Base-by-base conservation (phyloP, 2,888 invertebrate genomes). In the Leucozona laternaria region DNA sequence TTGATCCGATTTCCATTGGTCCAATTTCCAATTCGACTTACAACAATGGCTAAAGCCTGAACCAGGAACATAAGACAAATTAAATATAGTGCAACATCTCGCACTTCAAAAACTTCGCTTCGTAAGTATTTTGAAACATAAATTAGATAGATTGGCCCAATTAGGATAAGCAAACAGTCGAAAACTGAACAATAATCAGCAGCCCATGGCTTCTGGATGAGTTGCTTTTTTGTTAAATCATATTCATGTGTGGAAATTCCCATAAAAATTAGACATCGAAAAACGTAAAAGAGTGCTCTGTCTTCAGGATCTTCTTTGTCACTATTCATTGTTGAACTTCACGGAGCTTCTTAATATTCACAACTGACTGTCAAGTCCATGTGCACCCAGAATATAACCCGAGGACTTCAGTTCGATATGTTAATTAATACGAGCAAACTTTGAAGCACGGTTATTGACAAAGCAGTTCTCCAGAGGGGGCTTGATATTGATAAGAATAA, bases 211-310 rank as follows among this genome's bases (percentile, higher is more conserved):
- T 25, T 43, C 6, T 45, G 15, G 11, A 64, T 58, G 11, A 79
- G 43, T 45, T 43, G 13, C 10, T 55, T 64, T 22, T 13, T 34
- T 25, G 45, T 11, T 6, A 31, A 60, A 28, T 71, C 62, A 45
- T 71, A 79, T 6, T 25, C 43, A 15, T 62, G 31, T 17, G 62
- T 45, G 3, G 43, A 62, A 43, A 79, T 31, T 17, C 78, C 78
- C 31, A 53, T 13, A 1, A 25, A 43, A 13, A 25, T 71, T 6
- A 71, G 25, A n/a, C 43, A 60, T n/a, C 25, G 53, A 45, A 55
- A 79, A 7, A n/a, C 2, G 22, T 45, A 62, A 6, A 11, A 13
- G 0, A 50, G 13, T 15, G 13, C 6, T 25, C 1, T 50, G 13
- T 22, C 22, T 22, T 25, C 50, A 6, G 50, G 22, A 15, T 50